Conservation (phyloP, 23 tunicate species). For the Botrylloides violaceus region DNA sequence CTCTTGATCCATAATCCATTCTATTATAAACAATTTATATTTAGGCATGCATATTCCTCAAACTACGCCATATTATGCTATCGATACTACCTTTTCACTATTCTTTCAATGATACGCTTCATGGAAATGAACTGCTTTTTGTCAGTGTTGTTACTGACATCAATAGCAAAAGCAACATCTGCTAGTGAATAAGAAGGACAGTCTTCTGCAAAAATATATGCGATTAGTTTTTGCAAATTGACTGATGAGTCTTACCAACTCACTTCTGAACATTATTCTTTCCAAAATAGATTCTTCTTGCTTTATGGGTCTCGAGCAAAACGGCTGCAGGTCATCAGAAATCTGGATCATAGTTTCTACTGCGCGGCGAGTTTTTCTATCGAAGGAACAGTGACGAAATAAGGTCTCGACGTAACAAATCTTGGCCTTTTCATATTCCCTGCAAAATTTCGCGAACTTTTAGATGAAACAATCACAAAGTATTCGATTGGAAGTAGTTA, state of each 20-base stretch:
- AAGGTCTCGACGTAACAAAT: constrained; percentile 5
- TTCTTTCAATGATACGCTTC: constrained; percentile 13
- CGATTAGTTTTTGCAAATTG: too few species aligned
- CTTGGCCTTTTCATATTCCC: constrained; percentile 25
- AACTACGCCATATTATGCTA: too few species aligned
- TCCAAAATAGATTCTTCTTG: constrained; percentile 1
- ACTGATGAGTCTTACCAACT: neutral
- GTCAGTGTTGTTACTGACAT: constrained; percentile 3
- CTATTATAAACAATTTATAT: neutral
- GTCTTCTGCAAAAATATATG: constrained; percentile 1
- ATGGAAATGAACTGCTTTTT: constrained; percentile 12
- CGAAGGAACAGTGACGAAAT: constrained; percentile 18
- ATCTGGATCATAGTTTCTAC: constrained; percentile 17
- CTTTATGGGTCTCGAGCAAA: neutral
- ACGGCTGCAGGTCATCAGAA: constrained; percentile 16
- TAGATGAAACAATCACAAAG: too few species aligned
- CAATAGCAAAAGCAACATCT: constrained; percentile 21
- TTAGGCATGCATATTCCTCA: too few species aligned
- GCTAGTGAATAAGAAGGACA: constrained; percentile 18
- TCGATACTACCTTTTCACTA: neutral
- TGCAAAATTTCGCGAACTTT: neutral
- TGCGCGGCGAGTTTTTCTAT: neutral
- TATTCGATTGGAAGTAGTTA: too few species aligned
- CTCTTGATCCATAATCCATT: constrained; percentile 20
- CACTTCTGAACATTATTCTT: constrained; percentile 2